These are phyloP conservation scores for Platysternon megacephalum DNA, from an alignment of 2,113 vertebrate species.

Conservation along the genomic window DNA sequence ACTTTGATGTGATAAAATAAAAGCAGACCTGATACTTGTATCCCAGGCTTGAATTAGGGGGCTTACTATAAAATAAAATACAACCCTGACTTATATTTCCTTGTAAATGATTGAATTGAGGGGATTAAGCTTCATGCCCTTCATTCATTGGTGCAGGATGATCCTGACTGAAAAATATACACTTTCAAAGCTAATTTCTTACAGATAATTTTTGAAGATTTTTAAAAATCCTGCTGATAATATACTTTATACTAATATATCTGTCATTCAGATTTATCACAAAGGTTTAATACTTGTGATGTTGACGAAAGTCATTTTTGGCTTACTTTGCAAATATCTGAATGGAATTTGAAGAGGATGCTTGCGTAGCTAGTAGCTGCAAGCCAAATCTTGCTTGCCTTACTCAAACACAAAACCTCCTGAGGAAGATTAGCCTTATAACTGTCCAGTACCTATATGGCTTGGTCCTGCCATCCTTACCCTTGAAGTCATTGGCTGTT, in stretches of 20 bases:
- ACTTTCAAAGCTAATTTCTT: not conserved
- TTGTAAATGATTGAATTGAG: not conserved
- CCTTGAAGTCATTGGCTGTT: not conserved
- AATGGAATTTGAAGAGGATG: not conserved
- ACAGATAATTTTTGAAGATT: not conserved
- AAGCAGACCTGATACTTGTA: not conserved
- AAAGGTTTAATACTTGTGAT: not conserved
- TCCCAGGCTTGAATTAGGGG: not conserved
- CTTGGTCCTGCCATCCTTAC: not conserved
- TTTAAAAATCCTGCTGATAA: not conserved
- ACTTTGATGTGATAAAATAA: not conserved
- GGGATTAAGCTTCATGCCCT: not conserved
- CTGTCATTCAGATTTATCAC: not conserved
- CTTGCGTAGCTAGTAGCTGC: not conserved
- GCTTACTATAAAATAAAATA: not conserved
- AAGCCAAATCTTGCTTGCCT: not conserved
- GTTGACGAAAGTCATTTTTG: not conserved
- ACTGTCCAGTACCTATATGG: not conserved
- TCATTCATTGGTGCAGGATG: not conserved
- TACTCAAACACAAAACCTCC: not conserved
- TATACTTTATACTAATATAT: not conserved
- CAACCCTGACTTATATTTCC: not conserved
- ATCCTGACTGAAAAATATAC: not conserved
- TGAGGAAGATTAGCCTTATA: not conserved
- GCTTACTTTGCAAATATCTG: not conserved